Conservation (phyloP, 2,888 invertebrate genomes). For the Ormyrus labotus region DNA sequence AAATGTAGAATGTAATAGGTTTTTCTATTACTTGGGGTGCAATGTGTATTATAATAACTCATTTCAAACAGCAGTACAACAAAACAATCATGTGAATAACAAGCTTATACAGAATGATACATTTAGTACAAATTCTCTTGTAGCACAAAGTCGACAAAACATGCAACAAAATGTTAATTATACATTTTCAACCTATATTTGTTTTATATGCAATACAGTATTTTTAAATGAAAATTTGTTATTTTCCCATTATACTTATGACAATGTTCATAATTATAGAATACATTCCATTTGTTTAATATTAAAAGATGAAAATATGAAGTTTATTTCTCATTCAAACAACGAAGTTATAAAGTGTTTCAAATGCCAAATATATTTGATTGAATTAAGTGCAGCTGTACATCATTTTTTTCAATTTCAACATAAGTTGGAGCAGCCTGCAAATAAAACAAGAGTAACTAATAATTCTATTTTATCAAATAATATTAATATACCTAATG, state of each 20-base stretch:
- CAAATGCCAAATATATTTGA: slow-evolving; percentile 47
- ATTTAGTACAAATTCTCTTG: slow-evolving; percentile 28
- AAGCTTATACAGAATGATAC: slow-evolving; percentile 18
- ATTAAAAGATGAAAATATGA: slow-evolving; percentile 53
- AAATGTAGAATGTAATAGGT: slow-evolving; percentile 37
- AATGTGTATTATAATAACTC: slow-evolving; percentile 20
- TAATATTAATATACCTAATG: slow-evolving; percentile 12
- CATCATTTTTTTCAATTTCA: slow-evolving; percentile 44
- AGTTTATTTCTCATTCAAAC: slow-evolving; percentile 36
- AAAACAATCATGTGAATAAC: slow-evolving; percentile 24
- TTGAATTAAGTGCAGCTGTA: slow-evolving; percentile 35
- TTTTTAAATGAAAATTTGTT: slow-evolving; percentile 46
- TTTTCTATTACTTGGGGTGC: slow-evolving; percentile 29
- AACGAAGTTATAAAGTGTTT: slow-evolving; percentile 45
- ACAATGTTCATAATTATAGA: slow-evolving; percentile 42
- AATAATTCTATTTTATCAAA: slow-evolving; percentile 5
- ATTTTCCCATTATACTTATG: slow-evolving; percentile 46
- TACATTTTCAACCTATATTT: slow-evolving; percentile 36
- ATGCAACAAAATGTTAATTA: not conserved
- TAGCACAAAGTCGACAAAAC: slow-evolving; percentile 17
- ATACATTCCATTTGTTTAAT: slow-evolving; percentile 40
- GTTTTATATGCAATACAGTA: slow-evolving; percentile 46
- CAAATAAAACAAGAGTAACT: slow-evolving; percentile 5
- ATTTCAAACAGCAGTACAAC: slow-evolving; percentile 22
- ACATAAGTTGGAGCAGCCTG: slow-evolving; percentile 20